Percentiles rank a stretch among this genome's conserved stretches.
These are phyloP conservation scores for Macroglossus sobrinus DNA, from an alignment of 2,113 vertebrate genomes.

Conservation along the genomic window DNA sequence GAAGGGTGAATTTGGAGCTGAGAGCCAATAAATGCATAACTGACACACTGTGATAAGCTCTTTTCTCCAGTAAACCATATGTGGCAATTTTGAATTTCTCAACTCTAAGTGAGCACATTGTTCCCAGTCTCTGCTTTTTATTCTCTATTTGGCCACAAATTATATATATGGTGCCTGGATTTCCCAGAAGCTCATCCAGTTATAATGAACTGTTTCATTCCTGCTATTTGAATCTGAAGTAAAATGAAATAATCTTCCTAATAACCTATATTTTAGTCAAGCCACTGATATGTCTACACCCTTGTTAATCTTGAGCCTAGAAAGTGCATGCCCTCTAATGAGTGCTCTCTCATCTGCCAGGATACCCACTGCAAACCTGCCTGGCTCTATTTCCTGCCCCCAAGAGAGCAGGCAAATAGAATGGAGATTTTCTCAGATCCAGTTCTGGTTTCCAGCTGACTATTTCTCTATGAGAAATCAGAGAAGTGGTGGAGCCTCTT, in stretches of 20 bases:
- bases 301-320: slow-evolving; percentile 16
- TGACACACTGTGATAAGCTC: not conserved
- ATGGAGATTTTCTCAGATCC: not conserved
- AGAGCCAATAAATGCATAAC: not conserved
- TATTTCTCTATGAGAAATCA: not conserved
- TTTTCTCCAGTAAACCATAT: slow-evolving; percentile 13
- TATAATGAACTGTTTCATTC: not conserved
- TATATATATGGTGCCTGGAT: not conserved
- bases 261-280: slow-evolving; percentile 7
- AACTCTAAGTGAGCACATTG: not conserved
- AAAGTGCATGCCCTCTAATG: not conserved
- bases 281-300: not conserved
- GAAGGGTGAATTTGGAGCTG: not conserved
- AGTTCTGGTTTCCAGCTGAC: slow-evolving; percentile 14
- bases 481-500: not conserved
- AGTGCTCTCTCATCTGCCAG: not conserved
- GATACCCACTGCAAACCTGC: not conserved
- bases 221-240: slow-evolving; percentile 17
- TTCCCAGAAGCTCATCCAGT: not conserved
- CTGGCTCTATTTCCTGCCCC: not conserved
- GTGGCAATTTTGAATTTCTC: slow-evolving; percentile 3
- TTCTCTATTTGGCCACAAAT: not conserved
- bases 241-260: not conserved
- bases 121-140: not conserved
- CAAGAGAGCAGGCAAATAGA: slow-evolving; percentile 12